phyloP scores from a whole-genome alignment of 2,888 invertebrate species.

The Leptinotarsa tumamoca region DNA sequence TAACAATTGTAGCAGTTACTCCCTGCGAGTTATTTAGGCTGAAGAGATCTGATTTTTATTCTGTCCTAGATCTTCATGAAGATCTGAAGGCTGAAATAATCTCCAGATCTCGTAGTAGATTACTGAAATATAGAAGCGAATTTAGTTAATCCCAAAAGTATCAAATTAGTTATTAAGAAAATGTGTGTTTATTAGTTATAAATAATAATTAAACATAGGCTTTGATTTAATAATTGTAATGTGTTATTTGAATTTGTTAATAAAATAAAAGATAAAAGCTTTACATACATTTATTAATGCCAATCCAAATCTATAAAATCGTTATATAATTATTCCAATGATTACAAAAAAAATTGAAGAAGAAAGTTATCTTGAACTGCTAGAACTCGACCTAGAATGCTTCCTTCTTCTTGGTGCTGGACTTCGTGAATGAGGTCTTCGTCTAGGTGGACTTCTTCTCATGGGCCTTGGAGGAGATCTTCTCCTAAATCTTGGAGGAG shows the following conservation, averaged over 20 bases:
- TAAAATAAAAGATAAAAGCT: not conserved
- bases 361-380: conserved; percentile 70
- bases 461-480: conserved; percentile 62
- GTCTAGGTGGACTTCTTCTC: conserved; percentile 70
- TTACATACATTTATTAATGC: not conserved
- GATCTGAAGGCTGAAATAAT: conserved; percentile 52
- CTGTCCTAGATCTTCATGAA: conserved; percentile 62
- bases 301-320: not conserved
- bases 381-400: conserved; percentile 75
- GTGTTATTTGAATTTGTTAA: not conserved
- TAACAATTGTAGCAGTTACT: conserved; percentile 65
- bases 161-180: not conserved
- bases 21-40: conserved; percentile 65
- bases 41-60: conserved; percentile 61
- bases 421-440: conserved; percentile 71
- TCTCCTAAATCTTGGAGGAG: conserved; percentile 68
- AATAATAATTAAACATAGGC: not conserved
- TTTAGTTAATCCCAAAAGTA: not conserved
- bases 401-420: conserved; percentile 75
- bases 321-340: not conserved
- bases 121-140: not conserved
- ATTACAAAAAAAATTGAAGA: not conserved
- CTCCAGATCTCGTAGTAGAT: not conserved
- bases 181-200: not conserved
- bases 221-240: not conserved